Conservation (phyloP, 2,888 invertebrate species). For the Acanthacorydalis orientalis region DNA sequence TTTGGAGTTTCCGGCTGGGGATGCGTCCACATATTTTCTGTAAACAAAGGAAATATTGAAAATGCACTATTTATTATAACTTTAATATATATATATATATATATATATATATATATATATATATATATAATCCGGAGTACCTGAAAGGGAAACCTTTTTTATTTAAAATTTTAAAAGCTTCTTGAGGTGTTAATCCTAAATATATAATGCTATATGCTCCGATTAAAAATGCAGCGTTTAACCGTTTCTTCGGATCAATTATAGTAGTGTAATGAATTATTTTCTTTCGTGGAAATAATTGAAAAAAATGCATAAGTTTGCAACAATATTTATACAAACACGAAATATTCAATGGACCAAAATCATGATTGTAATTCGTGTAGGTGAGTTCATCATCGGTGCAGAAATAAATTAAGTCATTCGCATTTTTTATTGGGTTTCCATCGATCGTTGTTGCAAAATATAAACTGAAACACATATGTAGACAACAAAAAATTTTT, state of each 20-base stretch:
- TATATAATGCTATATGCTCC: constrained; percentile 64
- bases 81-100: too few relatives aligned
- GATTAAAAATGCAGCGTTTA: constrained; percentile 76
- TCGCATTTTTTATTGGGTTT: constrained; percentile 44
- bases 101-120: too few relatives aligned
- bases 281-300: constrained; percentile 45
- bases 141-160: constrained; percentile 26
- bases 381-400: constrained; percentile 65
- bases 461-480: constrained; percentile 34
- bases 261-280: constrained; percentile 65
- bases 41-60: too few relatives aligned
- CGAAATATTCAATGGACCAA: constrained; percentile 77
- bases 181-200: constrained; percentile 50
- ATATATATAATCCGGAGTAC: too few relatives aligned
- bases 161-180: constrained; percentile 44
- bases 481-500: not conserved
- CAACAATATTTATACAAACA: constrained; percentile 72
- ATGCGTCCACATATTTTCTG: constrained; percentile 35
- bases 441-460: constrained; percentile 50
- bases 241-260: constrained; percentile 54
- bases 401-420: constrained; percentile 56
- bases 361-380: constrained; percentile 75
- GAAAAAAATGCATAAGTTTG: constrained; percentile 57
- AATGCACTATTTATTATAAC: too few relatives aligned
- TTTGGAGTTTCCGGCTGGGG: constrained; percentile 47